Percentiles rank a stretch among this genome's conserved stretches.
Evolutionary conservation across 2,888 invertebrate genomes (phyloP).

Genomic region (Coleophora flavipennella): DNA sequence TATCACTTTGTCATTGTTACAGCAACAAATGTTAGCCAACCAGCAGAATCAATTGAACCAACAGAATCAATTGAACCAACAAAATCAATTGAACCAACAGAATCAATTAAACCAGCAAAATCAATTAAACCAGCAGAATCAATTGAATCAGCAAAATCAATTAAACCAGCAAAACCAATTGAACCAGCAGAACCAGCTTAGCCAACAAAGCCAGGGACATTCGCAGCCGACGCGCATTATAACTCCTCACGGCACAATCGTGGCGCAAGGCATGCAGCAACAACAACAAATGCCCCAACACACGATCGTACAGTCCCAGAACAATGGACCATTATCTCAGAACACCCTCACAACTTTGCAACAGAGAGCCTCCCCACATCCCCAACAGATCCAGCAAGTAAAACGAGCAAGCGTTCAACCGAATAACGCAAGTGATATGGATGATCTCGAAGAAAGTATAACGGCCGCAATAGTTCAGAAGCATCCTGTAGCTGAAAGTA

Average conservation of each 20-base stretch:
- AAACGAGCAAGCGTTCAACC: conserved; percentile 60
- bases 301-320: conserved; percentile 36
- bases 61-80: not conserved
- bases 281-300: conserved; percentile 34
- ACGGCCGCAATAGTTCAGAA: conserved; percentile 65
- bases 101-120: no score
- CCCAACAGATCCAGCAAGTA: conserved; percentile 21
- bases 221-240: conserved; percentile 40
- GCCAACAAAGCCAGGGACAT: conserved; percentile 41
- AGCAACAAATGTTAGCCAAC: no score
- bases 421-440: conserved; percentile 63
- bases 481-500: conserved; percentile 38
- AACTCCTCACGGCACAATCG: conserved; percentile 59
- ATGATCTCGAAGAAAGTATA: conserved; percentile 68
- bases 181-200: conserved; percentile 40
- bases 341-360: conserved; percentile 35
- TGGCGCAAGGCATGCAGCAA: conserved; percentile 33
- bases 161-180: no score
- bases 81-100: no score
- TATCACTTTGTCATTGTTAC: no score
- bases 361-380: conserved; percentile 37
- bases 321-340: conserved; percentile 41
- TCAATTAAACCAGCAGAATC: no score
- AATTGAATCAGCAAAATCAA: no score
- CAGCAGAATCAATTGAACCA: not conserved